Evolutionary conservation across 2,888 invertebrate species (phyloP).

Genomic region (Stenotaenia linearis): DNA sequence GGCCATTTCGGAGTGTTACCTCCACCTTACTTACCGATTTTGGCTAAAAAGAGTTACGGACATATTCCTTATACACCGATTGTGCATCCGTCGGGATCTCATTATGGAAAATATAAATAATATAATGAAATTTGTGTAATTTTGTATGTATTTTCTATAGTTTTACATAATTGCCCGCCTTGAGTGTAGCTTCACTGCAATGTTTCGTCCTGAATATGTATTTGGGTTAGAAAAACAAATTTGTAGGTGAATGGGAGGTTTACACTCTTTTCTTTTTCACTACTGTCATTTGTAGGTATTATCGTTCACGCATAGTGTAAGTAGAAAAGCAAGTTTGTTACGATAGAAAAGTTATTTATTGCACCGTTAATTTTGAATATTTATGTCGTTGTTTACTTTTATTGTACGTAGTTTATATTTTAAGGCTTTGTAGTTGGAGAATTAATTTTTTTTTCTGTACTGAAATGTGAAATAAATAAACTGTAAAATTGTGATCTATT

Average conservation of each 20-base stretch:
- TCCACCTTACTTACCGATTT: not conserved
- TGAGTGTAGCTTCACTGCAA: not conserved
- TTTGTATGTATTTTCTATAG: not conserved
- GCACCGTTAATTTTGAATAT: too few relatives aligned
- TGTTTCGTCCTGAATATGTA: not conserved
- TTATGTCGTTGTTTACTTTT: too few relatives aligned
- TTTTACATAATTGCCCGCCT: not conserved
- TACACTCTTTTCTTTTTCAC: not conserved
- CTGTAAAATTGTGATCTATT: too few relatives aligned
- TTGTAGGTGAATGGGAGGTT: not conserved
- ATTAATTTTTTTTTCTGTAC: too few relatives aligned
- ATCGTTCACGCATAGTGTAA: too few relatives aligned
- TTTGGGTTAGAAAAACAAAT: not conserved
- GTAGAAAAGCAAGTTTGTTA: too few relatives aligned
- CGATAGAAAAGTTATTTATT: too few relatives aligned
- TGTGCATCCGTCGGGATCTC: not conserved
- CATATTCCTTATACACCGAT: not conserved
- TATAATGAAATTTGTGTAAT: not conserved
- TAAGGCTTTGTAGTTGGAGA: too few relatives aligned
- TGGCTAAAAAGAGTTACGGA: not conserved
- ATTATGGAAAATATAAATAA: not conserved
- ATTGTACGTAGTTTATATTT: too few relatives aligned
- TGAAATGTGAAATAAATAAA: too few relatives aligned
- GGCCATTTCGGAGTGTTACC: not conserved
- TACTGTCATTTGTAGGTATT: not conserved